Evolutionary conservation across 1,140 invertebrate species (phyloP).

Genomic region (Polyergus mexicanus): DNA sequence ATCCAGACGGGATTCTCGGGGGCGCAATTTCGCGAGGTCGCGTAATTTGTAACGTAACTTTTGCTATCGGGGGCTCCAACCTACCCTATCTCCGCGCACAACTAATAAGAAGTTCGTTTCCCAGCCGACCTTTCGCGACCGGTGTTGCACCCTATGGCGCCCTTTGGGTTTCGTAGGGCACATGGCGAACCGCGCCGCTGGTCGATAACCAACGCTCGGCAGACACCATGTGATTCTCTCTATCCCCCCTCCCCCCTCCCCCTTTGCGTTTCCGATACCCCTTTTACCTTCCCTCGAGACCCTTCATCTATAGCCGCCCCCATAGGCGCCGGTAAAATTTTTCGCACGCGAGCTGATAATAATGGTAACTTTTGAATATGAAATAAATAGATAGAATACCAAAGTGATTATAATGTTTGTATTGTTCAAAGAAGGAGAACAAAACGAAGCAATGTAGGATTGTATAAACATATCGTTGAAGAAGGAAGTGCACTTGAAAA

Average conservation of each 20-base stretch:
- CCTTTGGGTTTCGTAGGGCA: conserved; percentile 35
- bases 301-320: not conserved
- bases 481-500: too few species aligned
- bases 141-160: not conserved
- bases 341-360: not conserved
- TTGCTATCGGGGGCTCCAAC: conserved; percentile 8
- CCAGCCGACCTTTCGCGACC: not conserved
- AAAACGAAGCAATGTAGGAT: not conserved
- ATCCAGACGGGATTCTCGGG: conserved; percentile 28
- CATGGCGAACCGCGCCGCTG: conserved; percentile 57
- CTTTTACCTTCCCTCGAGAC: conserved; percentile 25
- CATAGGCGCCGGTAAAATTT: conserved; percentile 40
- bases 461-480: not conserved
- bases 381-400: not conserved
- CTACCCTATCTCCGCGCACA: not conserved
- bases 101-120: conserved; percentile 52
- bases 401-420: not conserved
- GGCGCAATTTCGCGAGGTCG: conserved; percentile 43
- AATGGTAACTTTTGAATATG: not conserved
- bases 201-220: conserved; percentile 64
- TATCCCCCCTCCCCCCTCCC: not conserved
- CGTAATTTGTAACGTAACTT: conserved; percentile 58
- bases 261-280: conserved; percentile 20
- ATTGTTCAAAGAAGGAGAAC: not conserved
- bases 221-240: conserved; percentile 64